A percentile compares a stretch with the other conserved stretches of the same genome.
Conservation (phyloP, 2,797 vertebrate species). For the Tragelaphus eurycerus region DNA sequence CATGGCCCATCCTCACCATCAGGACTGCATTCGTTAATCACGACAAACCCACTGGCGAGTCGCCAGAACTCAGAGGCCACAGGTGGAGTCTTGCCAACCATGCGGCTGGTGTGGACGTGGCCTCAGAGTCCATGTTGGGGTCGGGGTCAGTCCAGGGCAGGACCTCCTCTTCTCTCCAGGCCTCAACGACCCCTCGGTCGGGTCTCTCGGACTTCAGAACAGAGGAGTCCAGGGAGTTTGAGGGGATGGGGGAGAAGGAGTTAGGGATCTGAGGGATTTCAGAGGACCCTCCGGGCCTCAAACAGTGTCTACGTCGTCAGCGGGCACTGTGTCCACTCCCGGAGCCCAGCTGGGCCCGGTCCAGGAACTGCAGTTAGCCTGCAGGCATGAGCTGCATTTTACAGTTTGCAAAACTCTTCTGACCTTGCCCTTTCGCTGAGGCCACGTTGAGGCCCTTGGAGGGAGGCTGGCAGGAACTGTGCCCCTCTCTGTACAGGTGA, state of each 20-base stretch:
- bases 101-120: neutral
- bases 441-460: neutral
- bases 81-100: neutral
- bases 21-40: neutral
- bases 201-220: neutral
- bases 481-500: neutral
- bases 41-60: neutral
- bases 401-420: neutral
- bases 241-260: neutral
- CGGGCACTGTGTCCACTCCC: neutral
- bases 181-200: neutral
- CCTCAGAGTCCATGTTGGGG: neutral
- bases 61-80: neutral
- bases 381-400: neutral
- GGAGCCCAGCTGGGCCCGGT: neutral
- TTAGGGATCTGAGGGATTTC: neutral
- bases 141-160: neutral
- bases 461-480: neutral
- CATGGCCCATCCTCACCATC: neutral
- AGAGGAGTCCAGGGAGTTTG: neutral
- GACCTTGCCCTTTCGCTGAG: neutral
- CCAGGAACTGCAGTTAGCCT: neutral
- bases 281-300: neutral
- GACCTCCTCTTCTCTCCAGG: neutral
- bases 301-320: neutral